Percentiles rank a stretch among this genome's conserved stretches.
Conservation (phyloP, 2,113 vertebrate genomes). For the Chlamydotis undulata region DNA sequence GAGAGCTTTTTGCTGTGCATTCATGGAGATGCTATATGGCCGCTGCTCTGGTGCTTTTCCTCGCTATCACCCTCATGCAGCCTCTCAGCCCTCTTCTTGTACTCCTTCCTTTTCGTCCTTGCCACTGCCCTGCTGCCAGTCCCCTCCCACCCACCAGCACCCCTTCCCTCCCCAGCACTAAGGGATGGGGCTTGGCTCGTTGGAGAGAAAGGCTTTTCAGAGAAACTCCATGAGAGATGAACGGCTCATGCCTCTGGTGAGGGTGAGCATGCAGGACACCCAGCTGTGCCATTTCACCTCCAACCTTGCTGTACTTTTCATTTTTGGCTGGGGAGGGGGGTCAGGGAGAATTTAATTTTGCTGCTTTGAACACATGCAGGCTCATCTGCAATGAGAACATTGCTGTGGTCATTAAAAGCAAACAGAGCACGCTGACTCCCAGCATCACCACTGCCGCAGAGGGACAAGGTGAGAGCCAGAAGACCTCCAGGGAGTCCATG, state of each 20-base stretch:
- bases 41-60: not conserved
- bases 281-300: not conserved
- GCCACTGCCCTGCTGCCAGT: not conserved
- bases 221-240: not conserved
- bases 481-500: not conserved
- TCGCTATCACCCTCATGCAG: not conserved
- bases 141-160: rapidly evolving
- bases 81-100: not conserved
- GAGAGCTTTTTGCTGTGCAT: not conserved
- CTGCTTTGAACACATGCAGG: not conserved
- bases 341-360: not conserved
- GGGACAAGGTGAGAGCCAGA: not conserved
- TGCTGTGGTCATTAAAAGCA: slow-evolving; percentile 24
- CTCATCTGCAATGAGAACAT: not conserved
- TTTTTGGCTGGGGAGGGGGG: not conserved
- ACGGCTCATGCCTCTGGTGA: rapidly evolving
- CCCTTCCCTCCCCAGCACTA: not conserved
- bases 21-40: not conserved
- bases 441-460: rapidly evolving
- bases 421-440: not conserved
- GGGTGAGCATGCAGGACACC: not conserved
- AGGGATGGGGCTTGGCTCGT: rapidly evolving
- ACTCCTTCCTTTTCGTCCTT: not conserved
- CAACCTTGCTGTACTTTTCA: not conserved
- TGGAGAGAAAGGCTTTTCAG: not conserved